Percentiles rank a stretch among this genome's conserved stretches.
Conservation (phyloP, 2,797 vertebrate genomes). For the Acomys russatus region DNA sequence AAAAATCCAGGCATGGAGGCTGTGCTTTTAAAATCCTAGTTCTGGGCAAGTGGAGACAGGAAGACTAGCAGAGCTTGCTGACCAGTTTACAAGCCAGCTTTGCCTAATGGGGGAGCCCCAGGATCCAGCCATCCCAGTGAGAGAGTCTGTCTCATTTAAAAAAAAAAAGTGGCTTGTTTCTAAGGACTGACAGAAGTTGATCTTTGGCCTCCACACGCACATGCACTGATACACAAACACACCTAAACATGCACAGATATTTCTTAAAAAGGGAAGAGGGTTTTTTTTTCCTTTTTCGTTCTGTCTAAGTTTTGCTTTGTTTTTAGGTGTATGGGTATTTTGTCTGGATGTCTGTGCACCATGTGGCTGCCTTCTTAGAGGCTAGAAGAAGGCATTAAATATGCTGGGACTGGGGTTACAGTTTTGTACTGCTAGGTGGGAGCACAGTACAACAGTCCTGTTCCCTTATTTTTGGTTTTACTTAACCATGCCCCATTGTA, state of each 20-base stretch:
- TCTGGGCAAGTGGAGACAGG: neutral
- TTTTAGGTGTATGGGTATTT: neutral
- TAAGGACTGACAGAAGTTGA: neutral
- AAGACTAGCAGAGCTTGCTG: neutral
- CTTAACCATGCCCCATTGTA: neutral
- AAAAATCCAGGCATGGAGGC: neutral
- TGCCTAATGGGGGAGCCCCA: neutral
- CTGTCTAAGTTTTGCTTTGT: neutral
- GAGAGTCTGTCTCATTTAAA: neutral
- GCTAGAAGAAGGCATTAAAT: neutral
- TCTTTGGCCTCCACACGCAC: neutral
- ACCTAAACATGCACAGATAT: neutral
- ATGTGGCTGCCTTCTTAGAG: neutral
- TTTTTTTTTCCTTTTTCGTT: neutral
- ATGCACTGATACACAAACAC: neutral
- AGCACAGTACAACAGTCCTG: neutral
- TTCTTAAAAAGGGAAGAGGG: neutral
- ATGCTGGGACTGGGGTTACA: neutral
- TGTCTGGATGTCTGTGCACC: neutral
- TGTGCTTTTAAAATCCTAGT: neutral
- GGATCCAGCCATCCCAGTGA: neutral
- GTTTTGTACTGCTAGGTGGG: too few relatives aligned
- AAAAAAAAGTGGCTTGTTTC: neutral
- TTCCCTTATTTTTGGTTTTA: neutral
- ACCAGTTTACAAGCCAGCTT: neutral